phyloP scores from a whole-genome alignment of 2,888 invertebrate species.

The Philhelius pedissequus region DNA sequence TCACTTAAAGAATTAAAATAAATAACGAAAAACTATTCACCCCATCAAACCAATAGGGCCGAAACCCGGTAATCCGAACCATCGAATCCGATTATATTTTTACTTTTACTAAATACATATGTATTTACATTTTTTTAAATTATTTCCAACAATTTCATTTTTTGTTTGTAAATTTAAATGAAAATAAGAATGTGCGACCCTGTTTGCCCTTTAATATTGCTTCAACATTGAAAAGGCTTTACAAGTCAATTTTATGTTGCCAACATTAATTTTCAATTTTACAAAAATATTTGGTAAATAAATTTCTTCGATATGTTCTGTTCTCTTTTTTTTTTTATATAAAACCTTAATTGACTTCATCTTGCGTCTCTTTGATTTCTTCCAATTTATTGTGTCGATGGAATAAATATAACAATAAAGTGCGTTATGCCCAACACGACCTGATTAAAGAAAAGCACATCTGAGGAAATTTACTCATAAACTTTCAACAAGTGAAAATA shows the following conservation, averaged over 20 bases:
- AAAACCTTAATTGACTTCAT: not conserved
- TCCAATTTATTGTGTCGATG: not conserved
- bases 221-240: not conserved
- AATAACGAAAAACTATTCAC: no score
- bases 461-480: constrained; percentile 15
- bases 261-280: not conserved
- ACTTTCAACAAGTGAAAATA: constrained; percentile 19
- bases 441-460: not conserved
- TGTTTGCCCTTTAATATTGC: not conserved
- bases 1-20: no score
- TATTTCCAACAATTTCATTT: no score
- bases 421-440: not conserved
- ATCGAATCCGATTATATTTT: no score
- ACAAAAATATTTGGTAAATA: not conserved
- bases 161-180: no score
- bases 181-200: not conserved
- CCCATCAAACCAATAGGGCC: no score
- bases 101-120: no score
- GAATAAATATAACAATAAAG: not conserved
- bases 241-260: not conserved
- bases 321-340: no score
- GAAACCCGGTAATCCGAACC: no score
- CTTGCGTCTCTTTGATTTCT: not conserved
- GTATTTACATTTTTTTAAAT: no score
- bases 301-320: not conserved